Percentiles rank a stretch among this genome's conserved stretches.
phyloP scores from a whole-genome alignment of 2,888 invertebrate species.

The Toxonevra muliebris region DNA sequence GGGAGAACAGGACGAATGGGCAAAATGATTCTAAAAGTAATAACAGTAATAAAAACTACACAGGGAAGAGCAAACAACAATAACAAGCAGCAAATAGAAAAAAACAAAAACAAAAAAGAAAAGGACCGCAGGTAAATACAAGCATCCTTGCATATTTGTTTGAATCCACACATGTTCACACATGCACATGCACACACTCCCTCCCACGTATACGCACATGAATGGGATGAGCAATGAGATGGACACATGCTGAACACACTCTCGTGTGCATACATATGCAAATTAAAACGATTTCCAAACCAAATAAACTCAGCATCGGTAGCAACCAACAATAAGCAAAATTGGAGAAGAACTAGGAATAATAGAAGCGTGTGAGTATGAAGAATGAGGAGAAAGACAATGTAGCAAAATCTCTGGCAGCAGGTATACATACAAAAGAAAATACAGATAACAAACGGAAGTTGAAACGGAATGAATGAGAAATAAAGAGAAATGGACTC shows the following conservation, averaged over 20 bases:
- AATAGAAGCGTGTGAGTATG: too few species aligned
- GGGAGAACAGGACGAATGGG: neutral
- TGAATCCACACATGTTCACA: neutral
- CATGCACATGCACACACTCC: neutral
- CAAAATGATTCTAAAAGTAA: constrained; percentile 2
- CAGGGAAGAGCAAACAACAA: neutral
- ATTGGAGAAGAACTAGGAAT: too few species aligned
- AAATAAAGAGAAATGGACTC: constrained; percentile 16
- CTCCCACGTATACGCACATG: neutral
- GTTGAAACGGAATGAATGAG: neutral
- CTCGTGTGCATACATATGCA: constrained; percentile 41
- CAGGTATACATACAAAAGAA: neutral
- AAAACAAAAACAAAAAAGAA: neutral
- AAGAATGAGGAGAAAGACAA: too few species aligned
- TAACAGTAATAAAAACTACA: neutral
- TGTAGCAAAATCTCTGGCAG: neutral
- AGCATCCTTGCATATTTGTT: neutral
- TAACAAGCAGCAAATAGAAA: constrained; percentile 1
- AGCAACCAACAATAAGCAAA: constrained; percentile 15
- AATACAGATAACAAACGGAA: too few species aligned
- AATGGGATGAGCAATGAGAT: neutral
- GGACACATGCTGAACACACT: constrained; percentile 35
- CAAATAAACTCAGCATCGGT: constrained; percentile 43
- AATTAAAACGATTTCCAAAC: constrained; percentile 44
- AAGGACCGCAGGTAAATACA: constrained; percentile 7